These are phyloP conservation scores for Lutjanus erythropterus DNA, from an alignment of 2,113 vertebrate genomes.

Conservation along the genomic window DNA sequence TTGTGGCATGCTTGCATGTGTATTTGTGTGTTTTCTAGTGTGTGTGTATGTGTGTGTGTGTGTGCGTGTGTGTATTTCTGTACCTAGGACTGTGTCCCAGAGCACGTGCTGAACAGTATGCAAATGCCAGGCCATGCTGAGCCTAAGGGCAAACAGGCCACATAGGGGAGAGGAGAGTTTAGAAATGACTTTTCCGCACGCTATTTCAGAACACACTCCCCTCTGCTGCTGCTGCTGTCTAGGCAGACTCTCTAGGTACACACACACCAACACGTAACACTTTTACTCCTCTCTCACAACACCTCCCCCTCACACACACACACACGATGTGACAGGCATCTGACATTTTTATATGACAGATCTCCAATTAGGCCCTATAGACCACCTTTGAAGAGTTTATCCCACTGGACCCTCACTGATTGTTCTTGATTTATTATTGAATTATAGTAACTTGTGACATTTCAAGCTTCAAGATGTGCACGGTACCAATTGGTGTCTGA, in stretches of 20 bases:
- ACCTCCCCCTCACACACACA: not conserved
- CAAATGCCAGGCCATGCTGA: conserved; percentile 67
- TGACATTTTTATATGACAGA: conserved; percentile 50
- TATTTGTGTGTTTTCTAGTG: not conserved
- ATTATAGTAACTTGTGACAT: not conserved
- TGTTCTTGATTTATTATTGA: conserved; percentile 27
- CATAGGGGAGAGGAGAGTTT: conserved; percentile 57
- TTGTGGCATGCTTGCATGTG: conserved; percentile 16
- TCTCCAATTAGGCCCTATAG: conserved; percentile 26
- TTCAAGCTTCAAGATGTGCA: not conserved
- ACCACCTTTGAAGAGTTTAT: not conserved
- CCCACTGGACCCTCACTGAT: not conserved
- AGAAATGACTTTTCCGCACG: conserved; percentile 59
- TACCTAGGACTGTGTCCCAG: conserved; percentile 27
- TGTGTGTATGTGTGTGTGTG: conserved; percentile 14
- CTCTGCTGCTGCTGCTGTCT: conserved; percentile 12
- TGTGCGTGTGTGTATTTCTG: conserved; percentile 40
- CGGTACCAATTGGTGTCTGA: too few relatives aligned
- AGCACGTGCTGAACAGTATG: conserved; percentile 53
- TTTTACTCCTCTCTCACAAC: not conserved
- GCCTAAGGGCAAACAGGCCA: conserved; percentile 52
- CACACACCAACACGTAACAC: not conserved
- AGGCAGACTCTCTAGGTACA: conserved; percentile 22
- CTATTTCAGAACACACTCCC: conserved; percentile 49
- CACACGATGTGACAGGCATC: conserved; percentile 34